Evolutionary conservation across 2,888 invertebrate genomes (phyloP).

Genomic region (Athrips mouffetella): DNA sequence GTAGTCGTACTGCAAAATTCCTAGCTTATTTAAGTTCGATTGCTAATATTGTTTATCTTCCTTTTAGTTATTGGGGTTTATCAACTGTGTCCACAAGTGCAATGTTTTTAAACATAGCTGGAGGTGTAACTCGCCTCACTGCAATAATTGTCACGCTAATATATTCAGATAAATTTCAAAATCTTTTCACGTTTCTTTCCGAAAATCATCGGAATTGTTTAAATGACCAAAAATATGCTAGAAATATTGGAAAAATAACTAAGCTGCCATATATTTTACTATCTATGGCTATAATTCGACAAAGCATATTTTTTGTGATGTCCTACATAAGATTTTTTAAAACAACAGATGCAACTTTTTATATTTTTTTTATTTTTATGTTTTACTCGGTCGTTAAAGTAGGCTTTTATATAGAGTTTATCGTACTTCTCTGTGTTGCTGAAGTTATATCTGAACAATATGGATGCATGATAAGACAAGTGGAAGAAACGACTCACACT

Average conservation of each 20-base stretch:
- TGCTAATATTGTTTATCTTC: neutral
- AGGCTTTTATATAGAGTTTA: conserved; percentile 1
- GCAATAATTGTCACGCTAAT: neutral
- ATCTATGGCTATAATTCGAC: no score
- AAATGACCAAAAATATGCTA: neutral
- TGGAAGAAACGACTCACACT: conserved; percentile 18
- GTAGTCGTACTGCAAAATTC: neutral
- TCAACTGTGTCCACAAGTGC: neutral
- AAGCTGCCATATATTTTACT: neutral
- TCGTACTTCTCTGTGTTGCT: conserved; percentile 28
- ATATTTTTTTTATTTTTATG: no score
- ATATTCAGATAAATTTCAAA: neutral
- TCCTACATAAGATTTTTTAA: no score
- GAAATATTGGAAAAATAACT: neutral
- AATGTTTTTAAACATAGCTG: neutral
- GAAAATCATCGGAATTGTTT: neutral
- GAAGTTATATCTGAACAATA: conserved; percentile 34
- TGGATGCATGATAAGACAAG: conserved; percentile 25
- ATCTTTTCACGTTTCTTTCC: neutral
- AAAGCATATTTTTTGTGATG: no score
- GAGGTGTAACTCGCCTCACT: neutral
- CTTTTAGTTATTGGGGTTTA: neutral
- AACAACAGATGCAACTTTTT: no score
- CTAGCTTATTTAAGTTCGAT: neutral
- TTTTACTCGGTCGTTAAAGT: neutral